Conservation (phyloP, 1,140 invertebrate genomes). For the Nebria ingens region DNA sequence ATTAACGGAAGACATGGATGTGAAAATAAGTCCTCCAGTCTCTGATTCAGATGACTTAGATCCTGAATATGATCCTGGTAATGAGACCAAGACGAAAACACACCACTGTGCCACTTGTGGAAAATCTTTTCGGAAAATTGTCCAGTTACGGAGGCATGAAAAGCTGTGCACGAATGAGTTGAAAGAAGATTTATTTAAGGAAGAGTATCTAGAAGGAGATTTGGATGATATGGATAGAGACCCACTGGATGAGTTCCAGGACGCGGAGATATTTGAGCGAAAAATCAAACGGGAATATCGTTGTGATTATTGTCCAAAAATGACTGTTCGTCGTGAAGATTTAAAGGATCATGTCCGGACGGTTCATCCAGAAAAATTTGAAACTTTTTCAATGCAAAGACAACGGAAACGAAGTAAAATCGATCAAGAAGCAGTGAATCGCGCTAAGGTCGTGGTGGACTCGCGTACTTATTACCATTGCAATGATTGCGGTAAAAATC, state of each 20-base stretch:
- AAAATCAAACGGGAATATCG: slow-evolving; percentile 18
- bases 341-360: slow-evolving; percentile 26
- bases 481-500: slow-evolving; percentile 44
- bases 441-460: slow-evolving; percentile 36
- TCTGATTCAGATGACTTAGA: background rate
- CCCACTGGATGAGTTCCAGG: background rate
- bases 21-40: background rate
- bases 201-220: slow-evolving; percentile 6
- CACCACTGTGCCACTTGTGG: background rate
- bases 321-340: slow-evolving; percentile 25
- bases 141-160: background rate
- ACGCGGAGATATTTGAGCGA: no score
- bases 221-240: slow-evolving; percentile 11
- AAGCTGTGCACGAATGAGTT: background rate
- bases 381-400: slow-evolving; percentile 11
- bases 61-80: slow-evolving; percentile 18
- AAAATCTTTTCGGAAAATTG: background rate
- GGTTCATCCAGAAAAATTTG: slow-evolving; percentile 24
- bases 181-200: background rate
- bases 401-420: slow-evolving; percentile 25
- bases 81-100: slow-evolving; percentile 20
- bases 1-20: background rate
- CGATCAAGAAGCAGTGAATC: slow-evolving; percentile 33
- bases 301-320: slow-evolving; percentile 30
- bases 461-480: slow-evolving; percentile 44